These are phyloP conservation scores for Pharmacophagus antenor DNA, from an alignment of 2,888 invertebrate species.

Conservation along the genomic window DNA sequence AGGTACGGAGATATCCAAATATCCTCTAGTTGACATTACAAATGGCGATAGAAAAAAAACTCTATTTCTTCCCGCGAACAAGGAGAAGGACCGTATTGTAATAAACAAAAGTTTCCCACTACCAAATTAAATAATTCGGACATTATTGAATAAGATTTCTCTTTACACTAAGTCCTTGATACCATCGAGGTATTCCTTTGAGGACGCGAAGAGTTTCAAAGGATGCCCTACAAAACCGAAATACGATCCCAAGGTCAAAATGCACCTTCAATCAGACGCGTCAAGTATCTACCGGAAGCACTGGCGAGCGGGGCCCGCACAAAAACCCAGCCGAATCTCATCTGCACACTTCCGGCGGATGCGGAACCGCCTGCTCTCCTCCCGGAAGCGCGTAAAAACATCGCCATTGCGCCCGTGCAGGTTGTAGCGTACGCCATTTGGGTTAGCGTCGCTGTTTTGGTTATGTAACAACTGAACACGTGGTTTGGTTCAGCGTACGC, in stretches of 20 bases:
- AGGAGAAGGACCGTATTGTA: slow-evolving; percentile 11
- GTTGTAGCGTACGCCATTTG: slow-evolving; percentile 42
- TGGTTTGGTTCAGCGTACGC: slow-evolving; percentile 25
- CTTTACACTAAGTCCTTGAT: slow-evolving; percentile 31
- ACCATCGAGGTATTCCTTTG: slow-evolving; percentile 39
- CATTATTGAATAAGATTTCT: slow-evolving; percentile 21
- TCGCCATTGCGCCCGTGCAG: slow-evolving; percentile 51
- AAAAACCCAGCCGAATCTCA: slow-evolving; percentile 64
- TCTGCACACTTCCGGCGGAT: slow-evolving; percentile 69
- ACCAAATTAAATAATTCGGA: slow-evolving; percentile 29
- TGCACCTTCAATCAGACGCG: slow-evolving; percentile 64
- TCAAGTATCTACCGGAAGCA: slow-evolving; percentile 51
- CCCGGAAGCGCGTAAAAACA: slow-evolving; percentile 55
- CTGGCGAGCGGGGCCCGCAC: slow-evolving; percentile 58
- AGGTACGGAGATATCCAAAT: neutral
- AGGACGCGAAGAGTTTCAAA: slow-evolving; percentile 38
- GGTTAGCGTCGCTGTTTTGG: slow-evolving; percentile 30
- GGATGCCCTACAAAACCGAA: slow-evolving; percentile 48
- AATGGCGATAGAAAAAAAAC: slow-evolving; percentile 7
- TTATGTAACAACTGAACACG: slow-evolving; percentile 33
- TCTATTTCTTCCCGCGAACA: slow-evolving; percentile 1
- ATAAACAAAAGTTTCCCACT: slow-evolving; percentile 27
- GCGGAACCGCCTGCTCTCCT: slow-evolving; percentile 65
- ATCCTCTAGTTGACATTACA: slow-evolving; percentile 1
- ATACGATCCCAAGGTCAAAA: slow-evolving; percentile 68